A percentile compares a stretch with the other conserved stretches of the same genome.
phyloP scores from a whole-genome alignment of 2,888 invertebrate genomes.

The Microctonus hyperodae region DNA sequence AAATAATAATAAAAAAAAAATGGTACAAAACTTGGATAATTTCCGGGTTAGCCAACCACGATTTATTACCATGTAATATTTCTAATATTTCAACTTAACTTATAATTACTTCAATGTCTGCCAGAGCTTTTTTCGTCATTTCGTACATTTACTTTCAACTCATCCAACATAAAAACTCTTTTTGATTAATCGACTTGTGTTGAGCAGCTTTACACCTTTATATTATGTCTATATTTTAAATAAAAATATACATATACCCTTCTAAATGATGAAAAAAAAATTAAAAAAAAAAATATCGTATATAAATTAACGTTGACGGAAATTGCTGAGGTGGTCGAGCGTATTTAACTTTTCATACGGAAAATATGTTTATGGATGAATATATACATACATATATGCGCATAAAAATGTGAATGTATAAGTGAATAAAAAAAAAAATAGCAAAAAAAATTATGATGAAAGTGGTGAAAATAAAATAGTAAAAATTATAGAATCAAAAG shows the following conservation, averaged over 20 bases:
- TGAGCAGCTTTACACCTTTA: background rate
- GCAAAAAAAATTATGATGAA: background rate
- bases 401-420: background rate
- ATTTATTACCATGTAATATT: constrained; percentile 17
- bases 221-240: background rate
- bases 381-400: background rate
- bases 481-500: constrained; percentile 15
- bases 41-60: background rate
- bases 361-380: background rate
- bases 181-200: constrained; percentile 8
- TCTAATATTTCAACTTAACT: constrained; percentile 8
- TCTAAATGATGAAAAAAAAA: too few relatives aligned
- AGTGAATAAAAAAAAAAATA: background rate
- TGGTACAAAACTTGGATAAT: constrained; percentile 13
- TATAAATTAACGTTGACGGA: background rate
- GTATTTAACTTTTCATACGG: background rate
- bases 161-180: background rate
- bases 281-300: too few relatives aligned
- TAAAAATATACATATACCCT: too few relatives aligned
- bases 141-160: background rate
- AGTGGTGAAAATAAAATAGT: constrained; percentile 1
- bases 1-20: background rate
- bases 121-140: background rate
- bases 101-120: constrained; percentile 15
- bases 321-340: background rate